A percentile compares a stretch with the other conserved stretches of the same genome.
Conservation (phyloP, 2,888 invertebrate species). For the Cyrtodaria siliqua region DNA sequence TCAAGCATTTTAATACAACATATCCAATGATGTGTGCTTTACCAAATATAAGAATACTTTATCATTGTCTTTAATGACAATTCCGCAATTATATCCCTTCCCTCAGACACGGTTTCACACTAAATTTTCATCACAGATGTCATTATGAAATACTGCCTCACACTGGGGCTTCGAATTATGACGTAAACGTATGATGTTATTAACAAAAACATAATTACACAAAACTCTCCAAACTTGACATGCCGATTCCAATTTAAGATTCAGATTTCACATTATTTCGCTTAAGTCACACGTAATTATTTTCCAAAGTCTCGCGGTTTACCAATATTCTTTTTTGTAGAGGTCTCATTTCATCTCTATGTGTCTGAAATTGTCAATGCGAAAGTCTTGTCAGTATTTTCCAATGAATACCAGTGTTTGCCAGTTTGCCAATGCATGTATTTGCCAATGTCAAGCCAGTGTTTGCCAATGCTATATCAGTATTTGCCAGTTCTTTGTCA, state of each 20-base stretch:
- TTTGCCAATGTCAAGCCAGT: no score
- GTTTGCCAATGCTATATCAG: no score
- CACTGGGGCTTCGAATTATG: slow-evolving; percentile 19
- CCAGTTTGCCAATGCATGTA: no score
- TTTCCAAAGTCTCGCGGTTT: slow-evolving; percentile 19
- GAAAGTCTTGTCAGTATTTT: no score
- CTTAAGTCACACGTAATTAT: slow-evolving; percentile 51
- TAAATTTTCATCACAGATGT: slow-evolving; percentile 31
- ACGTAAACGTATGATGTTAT: slow-evolving; percentile 50
- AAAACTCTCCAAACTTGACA: slow-evolving; percentile 42
- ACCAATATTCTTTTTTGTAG: slow-evolving; percentile 13
- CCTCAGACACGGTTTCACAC: slow-evolving; percentile 20
- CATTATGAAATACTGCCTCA: slow-evolving; percentile 39
- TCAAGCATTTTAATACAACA: no score
- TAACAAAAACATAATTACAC: slow-evolving; percentile 51
- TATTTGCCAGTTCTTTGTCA: no score
- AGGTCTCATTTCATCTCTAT: not conserved
- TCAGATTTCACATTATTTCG: slow-evolving; percentile 57
- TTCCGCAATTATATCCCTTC: slow-evolving; percentile 21
- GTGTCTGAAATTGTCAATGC: no score
- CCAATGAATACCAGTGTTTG: no score
- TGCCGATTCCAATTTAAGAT: slow-evolving; percentile 53
- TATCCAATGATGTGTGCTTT: no score
- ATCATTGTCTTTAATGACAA: slow-evolving; percentile 21
- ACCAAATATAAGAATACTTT: slow-evolving; percentile 14